phyloP scores from a whole-genome alignment of 1,140 invertebrate genomes.

The Trachymyrmex septentrionalis region DNA sequence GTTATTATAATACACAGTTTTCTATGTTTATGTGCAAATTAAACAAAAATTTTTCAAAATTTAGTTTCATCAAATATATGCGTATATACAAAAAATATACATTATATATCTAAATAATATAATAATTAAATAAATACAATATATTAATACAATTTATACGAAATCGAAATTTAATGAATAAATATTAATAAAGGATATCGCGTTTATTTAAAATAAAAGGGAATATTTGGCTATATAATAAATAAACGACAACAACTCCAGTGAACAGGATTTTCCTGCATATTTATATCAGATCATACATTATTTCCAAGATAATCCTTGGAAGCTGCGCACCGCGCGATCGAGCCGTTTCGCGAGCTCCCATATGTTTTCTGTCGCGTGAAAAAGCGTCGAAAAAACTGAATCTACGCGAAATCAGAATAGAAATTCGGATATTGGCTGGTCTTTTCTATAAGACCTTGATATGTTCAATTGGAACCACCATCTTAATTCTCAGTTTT shows the following conservation, averaged over 20 bases:
- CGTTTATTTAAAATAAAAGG: background rate
- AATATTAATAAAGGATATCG: background rate
- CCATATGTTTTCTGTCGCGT: slow-evolving; percentile 45
- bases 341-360: slow-evolving; percentile 54
- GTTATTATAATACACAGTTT: no score
- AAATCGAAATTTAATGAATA: background rate
- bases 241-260: slow-evolving; percentile 19
- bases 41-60: no score
- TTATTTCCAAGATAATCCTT: slow-evolving; percentile 48
- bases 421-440: slow-evolving; percentile 77
- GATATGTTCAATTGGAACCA: slow-evolving; percentile 83
- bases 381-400: slow-evolving; percentile 79
- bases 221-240: background rate
- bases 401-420: slow-evolving; percentile 75
- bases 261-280: slow-evolving; percentile 52
- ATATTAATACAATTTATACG: background rate
- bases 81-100: background rate
- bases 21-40: no score
- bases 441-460: slow-evolving; percentile 76
- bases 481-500: slow-evolving; percentile 58
- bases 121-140: background rate
- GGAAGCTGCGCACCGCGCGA: slow-evolving; percentile 65
- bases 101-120: background rate
- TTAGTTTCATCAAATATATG: no score
- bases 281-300: slow-evolving; percentile 62